These are phyloP conservation scores for Garrulus glandarius DNA, from an alignment of 2,797 vertebrate species.

Conservation along the genomic window DNA sequence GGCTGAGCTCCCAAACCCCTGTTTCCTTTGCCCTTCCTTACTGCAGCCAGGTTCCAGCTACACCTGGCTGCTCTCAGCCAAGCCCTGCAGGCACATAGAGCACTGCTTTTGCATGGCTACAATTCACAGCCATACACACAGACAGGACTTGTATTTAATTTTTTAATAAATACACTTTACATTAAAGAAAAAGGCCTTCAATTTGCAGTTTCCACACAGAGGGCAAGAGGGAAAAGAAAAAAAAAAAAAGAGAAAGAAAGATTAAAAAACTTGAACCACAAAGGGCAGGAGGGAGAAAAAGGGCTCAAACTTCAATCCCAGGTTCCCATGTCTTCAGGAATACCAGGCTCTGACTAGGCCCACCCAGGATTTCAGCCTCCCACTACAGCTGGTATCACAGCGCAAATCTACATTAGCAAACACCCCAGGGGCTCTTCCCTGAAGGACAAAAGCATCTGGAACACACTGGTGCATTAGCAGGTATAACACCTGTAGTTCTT, in stretches of 20 bases:
- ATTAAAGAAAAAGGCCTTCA: conserved; percentile 83
- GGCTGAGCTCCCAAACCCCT: neutral
- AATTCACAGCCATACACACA: conserved; percentile 54
- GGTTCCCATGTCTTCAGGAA: conserved; percentile 54
- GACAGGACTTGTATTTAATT: conserved; percentile 74
- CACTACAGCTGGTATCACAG: neutral
- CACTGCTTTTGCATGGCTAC: neutral
- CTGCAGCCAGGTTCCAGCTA: neutral
- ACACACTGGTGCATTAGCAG: conserved; percentile 35
- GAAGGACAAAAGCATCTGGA: conserved; percentile 26
- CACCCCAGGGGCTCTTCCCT: neutral
- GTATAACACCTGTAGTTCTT: conserved; percentile 45
- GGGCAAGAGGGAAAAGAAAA: conserved; percentile 15
- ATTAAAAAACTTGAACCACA: conserved; percentile 73
- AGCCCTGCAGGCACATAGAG: neutral
- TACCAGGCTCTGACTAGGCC: conserved; percentile 20
- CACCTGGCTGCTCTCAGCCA: neutral
- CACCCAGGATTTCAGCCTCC: conserved; percentile 29
- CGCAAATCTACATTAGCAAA: neutral
- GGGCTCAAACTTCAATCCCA: conserved; percentile 65
- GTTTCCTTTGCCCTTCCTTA: neutral
- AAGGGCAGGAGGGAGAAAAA: conserved; percentile 70
- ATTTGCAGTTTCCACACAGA: conserved; percentile 77
- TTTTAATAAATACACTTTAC: conserved; percentile 87
- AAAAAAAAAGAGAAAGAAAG: neutral